These are phyloP conservation scores for Brachionichthys hirsutus DNA, from an alignment of 2,113 vertebrate genomes.

Conservation along the genomic window DNA sequence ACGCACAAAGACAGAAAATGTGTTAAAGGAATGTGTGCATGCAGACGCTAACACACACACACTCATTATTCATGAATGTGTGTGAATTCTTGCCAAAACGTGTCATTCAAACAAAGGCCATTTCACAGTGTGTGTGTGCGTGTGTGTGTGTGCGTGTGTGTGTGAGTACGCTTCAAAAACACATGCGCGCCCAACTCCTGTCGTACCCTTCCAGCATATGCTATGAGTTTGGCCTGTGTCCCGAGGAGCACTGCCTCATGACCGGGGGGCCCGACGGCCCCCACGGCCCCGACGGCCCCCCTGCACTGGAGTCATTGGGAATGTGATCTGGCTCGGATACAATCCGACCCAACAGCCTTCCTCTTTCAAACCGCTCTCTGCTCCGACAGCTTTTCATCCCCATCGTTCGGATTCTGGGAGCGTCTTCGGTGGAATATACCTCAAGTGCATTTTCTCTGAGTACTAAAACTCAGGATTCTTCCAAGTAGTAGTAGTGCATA, in stretches of 20 bases:
- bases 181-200: conserved; percentile 71
- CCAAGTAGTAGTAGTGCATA: conserved; percentile 59
- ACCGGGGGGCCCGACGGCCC: conserved; percentile 68
- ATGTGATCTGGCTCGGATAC: conserved; percentile 52
- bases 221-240: conserved; percentile 73
- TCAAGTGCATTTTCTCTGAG: conserved; percentile 54
- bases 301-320: conserved; percentile 62
- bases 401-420: conserved; percentile 37
- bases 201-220: conserved; percentile 76
- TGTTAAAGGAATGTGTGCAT: conserved; percentile 21
- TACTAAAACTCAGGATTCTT: conserved; percentile 54
- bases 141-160: conserved; percentile 61
- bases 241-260: conserved; percentile 68
- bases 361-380: conserved; percentile 50
- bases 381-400: conserved; percentile 53
- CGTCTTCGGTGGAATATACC: conserved; percentile 53
- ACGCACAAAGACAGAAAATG: conserved; percentile 21
- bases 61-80: conserved; percentile 68
- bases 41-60: conserved; percentile 22
- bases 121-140: conserved; percentile 62
- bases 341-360: conserved; percentile 56
- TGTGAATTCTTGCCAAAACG: conserved; percentile 65
- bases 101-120: conserved; percentile 71
- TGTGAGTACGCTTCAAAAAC: conserved; percentile 68
- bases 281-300: conserved; percentile 56